Conservation (phyloP, 1,140 invertebrate species). For the Drosophila melanica region DNA sequence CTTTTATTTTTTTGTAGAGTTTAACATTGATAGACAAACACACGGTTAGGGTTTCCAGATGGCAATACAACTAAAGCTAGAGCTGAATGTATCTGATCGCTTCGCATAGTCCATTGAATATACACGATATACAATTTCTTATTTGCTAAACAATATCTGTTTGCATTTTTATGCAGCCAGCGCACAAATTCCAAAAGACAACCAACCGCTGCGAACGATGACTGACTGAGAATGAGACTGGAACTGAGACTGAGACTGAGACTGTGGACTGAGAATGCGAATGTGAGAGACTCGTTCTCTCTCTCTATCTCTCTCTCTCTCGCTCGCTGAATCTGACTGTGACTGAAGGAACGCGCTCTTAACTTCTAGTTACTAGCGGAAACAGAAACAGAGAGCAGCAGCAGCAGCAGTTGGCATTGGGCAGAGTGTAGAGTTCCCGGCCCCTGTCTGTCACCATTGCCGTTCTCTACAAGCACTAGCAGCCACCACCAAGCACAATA, state of each 20-base stretch:
- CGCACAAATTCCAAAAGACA: conserved; percentile 48
- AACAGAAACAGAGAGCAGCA: conserved; percentile 22
- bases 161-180: conserved; percentile 34
- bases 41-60: background rate
- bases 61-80: background rate
- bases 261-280: conserved; percentile 1
- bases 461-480: conserved; percentile 1
- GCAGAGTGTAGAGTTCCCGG: conserved; percentile 37
- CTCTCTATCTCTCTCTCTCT: conserved; percentile 3
- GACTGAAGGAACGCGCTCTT: conserved; percentile 47
- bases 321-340: conserved; percentile 7
- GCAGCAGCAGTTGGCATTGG: conserved; percentile 23
- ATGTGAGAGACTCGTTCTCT: conserved; percentile 5
- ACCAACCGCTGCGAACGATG: conserved; percentile 33
- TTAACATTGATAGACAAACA: background rate
- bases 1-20: background rate
- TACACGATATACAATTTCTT: conserved; percentile 20
- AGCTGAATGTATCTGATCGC: background rate
- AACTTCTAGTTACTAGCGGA: conserved; percentile 63
- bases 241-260: conserved; percentile 13
- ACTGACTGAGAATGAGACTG: conserved; percentile 26
- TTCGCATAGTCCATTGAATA: background rate
- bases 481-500: conserved; percentile 40
- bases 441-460: conserved; percentile 13
- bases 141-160: conserved; percentile 30